A percentile compares a stretch with the other conserved stretches of the same genome.
Conservation (phyloP, 2,888 invertebrate genomes). For the Spisula solida region DNA sequence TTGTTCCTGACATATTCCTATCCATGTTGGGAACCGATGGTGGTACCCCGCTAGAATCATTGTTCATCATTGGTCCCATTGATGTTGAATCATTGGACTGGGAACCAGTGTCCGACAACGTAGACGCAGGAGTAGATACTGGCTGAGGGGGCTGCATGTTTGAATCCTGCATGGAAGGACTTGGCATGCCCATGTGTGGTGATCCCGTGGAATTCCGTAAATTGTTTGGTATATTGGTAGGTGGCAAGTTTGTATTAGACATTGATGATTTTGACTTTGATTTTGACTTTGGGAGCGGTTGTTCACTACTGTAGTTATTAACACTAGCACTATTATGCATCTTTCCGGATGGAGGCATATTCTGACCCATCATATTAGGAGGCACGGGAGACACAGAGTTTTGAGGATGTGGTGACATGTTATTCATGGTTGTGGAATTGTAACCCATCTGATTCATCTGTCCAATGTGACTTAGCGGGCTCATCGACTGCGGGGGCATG, state of each 20-base stretch:
- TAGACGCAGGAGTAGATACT: constrained; percentile 62
- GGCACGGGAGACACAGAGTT: constrained; percentile 79
- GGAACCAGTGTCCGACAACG: constrained; percentile 66
- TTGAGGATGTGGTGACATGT: constrained; percentile 70
- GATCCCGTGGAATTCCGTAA: constrained; percentile 50
- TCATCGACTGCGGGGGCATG: constrained; percentile 70
- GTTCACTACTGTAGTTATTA: constrained; percentile 61
- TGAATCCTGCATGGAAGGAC: constrained; percentile 64
- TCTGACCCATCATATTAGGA: constrained; percentile 74
- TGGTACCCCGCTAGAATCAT: constrained; percentile 31
- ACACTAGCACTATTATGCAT: constrained; percentile 70
- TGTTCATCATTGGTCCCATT: constrained; percentile 69
- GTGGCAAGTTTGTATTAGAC: constrained; percentile 53
- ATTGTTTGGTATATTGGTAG: constrained; percentile 60
- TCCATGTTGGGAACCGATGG: constrained; percentile 4
- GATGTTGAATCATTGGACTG: constrained; percentile 68
- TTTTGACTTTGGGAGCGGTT: constrained; percentile 64
- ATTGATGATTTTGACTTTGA: constrained; percentile 68
- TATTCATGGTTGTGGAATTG: constrained; percentile 74
- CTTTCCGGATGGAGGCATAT: constrained; percentile 56
- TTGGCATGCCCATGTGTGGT: constrained; percentile 51
- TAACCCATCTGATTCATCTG: constrained; percentile 79
- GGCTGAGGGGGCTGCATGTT: constrained; percentile 59
- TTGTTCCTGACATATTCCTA: constrained; percentile 24
- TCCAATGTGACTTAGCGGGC: constrained; percentile 73